These are phyloP conservation scores for Tragelaphus oryx DNA, from an alignment of 2,797 vertebrate genomes.

Conservation along the genomic window DNA sequence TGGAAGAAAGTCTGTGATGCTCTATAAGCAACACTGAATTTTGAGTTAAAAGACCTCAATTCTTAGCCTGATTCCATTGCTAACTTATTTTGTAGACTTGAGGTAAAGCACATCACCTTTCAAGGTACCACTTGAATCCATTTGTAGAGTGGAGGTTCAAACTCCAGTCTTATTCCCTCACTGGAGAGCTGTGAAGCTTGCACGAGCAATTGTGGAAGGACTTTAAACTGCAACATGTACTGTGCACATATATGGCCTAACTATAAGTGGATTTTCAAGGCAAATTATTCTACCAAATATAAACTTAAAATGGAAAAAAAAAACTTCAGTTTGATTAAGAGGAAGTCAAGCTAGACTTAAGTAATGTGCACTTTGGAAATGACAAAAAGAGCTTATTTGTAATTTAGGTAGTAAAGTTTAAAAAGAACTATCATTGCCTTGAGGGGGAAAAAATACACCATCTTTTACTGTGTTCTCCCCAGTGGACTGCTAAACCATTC, in stretches of 20 bases:
- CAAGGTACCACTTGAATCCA: background rate
- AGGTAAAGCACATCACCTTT: background rate
- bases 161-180: background rate
- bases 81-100: background rate
- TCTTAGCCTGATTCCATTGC: background rate
- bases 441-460: background rate
- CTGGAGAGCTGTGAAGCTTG: background rate
- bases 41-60: background rate
- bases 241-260: background rate
- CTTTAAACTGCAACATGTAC: background rate
- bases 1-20: background rate
- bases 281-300: background rate
- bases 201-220: background rate
- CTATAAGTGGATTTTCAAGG: background rate
- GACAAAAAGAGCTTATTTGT: background rate
- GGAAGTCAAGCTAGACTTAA: conserved; percentile 4
- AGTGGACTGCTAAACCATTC: background rate
- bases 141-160: background rate
- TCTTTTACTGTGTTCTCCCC: background rate
- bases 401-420: conserved; percentile 5
- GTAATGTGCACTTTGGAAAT: background rate
- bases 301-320: conserved; percentile 6
- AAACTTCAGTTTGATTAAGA: conserved; percentile 14
- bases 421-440: background rate
- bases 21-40: background rate